phyloP scores from a whole-genome alignment of 2,888 invertebrate species.

The Athripsodes cinereus region DNA sequence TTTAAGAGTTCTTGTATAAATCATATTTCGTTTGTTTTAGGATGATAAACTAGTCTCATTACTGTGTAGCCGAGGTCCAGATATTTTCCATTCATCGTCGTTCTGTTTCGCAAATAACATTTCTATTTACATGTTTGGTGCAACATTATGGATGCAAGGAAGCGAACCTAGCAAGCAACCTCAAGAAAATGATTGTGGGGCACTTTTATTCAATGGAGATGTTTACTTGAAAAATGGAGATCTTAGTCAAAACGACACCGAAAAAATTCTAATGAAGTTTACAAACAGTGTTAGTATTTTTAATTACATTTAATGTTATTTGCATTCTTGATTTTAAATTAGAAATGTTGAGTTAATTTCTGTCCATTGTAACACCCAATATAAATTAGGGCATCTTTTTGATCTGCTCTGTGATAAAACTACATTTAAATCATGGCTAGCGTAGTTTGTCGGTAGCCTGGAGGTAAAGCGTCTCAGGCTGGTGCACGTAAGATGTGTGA shows the following conservation, averaged over 20 bases:
- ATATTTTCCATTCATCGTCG: slow-evolving; percentile 31
- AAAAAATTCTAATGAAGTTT: slow-evolving; percentile 42
- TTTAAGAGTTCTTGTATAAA: no score
- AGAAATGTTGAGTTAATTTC: no score
- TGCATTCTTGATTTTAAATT: no score
- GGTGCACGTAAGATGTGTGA: no score
- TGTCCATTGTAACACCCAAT: no score
- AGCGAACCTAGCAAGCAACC: slow-evolving; percentile 60
- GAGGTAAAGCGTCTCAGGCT: no score
- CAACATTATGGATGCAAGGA: slow-evolving; percentile 86
- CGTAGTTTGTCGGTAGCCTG: no score
- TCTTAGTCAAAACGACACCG: slow-evolving; percentile 46
- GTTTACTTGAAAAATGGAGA: slow-evolving; percentile 56
- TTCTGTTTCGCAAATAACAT: slow-evolving; percentile 24
- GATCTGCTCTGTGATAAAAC: no score
- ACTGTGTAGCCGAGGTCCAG: slow-evolving; percentile 55
- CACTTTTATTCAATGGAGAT: slow-evolving; percentile 87
- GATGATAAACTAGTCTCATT: slow-evolving; percentile 38
- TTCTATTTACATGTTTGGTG: slow-evolving; percentile 40
- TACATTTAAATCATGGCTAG: no score
- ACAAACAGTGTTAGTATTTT: slow-evolving; percentile 25
- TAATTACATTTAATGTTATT: background rate
- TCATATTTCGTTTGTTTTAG: slow-evolving; percentile 33
- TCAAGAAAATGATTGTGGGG: slow-evolving; percentile 50
- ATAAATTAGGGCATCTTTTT: no score